Evolutionary conservation across 2,888 invertebrate species (phyloP), one percentile per base, ranked within the genome.

Genomic region (Lithodes maja): DNA sequence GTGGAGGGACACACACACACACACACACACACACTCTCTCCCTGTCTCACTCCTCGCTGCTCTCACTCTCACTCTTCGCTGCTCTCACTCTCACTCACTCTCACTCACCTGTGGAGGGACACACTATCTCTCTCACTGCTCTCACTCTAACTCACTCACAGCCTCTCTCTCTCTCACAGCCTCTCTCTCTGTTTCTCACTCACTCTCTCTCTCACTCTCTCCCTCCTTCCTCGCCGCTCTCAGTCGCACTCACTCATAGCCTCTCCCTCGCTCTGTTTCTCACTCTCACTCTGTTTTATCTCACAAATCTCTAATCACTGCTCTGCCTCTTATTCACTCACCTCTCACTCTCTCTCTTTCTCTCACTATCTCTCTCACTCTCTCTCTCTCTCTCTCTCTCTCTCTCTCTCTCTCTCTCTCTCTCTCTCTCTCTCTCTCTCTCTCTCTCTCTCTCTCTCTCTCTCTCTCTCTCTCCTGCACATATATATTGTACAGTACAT

Each of bases 341-440:
- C 9, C 55, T 9, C 3, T 55, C 55, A n/a, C n/a, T n/a, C 3
- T 55, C 55, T 55, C 55, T 9, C 55, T 55, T 55, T 55, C 55
- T 55, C 55, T 55, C 55, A 3, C 55, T 55, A 3, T 9, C 55
- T 55, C 55, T 9, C 55, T 55, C 55, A 3, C 55, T 55, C 55
- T 9, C 55, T 55, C 55, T 9, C 55, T 55, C 55, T 9, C 9
- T 55, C 55, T n/a, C n/a, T n/a, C n/a, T n/a, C n/a, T n/a, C n/a
- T n/a, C n/a, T 55, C 71, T n/a, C n/a, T n/a, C 71, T 71, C n/a
- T 71, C 71, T n/a, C n/a, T n/a, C 71, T 15, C 71, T 15, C 71
- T 15, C n/a, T 71, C n/a, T n/a, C 71, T 71, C 71, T n/a, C n/a
- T 71, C 2, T 15, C n/a, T 15, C n/a, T 71, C 71, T 71, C 71